Evolutionary conservation across 64 coral and sea anemone genomes (phyloP), one percentile per base, ranked within the genome.

Genomic region (Pocillopora damicornis): DNA sequence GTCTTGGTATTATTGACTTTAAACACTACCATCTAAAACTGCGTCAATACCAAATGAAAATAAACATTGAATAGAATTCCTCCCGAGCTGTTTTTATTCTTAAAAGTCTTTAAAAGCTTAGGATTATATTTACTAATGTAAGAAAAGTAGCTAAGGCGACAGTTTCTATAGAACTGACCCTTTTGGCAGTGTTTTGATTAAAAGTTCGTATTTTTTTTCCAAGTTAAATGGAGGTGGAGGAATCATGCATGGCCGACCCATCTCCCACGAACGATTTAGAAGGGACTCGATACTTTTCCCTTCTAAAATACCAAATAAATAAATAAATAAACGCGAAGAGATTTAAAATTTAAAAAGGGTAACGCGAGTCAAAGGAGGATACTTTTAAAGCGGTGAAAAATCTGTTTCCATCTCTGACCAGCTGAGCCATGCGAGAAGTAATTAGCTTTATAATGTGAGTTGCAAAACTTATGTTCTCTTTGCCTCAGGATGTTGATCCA

Each of bases 111-210:
- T 61, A 80, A 25, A 36, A 60, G 59, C 30, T 63, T 34, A 35
- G 59, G 61, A 60, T 64, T 63, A 81, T 34, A 63, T 81, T 81
- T 63, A 23, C 79, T 62, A 81, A 60, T 81, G 13, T 26, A 81
- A 36, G 59, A 63, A 63, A 63, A 45, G 38, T 15, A 63, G 11
- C 23, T 63, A 63, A 63, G 34, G 1, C 11, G 25, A 61, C 25
- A 37, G 59, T 35, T 14, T 36, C 34, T 26, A 14, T 18, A 25
- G 35, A 60, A 35, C 17, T 81, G 26, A 23, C 22, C 67, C 67
- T 23, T 71, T 23, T 23, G 10, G 20, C 22, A 30, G n/a, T 71
- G 67, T 71, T 71, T 71, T 71, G 67, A 71, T 23, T 23, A 71
- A 71, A 71, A 23, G 67, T 71, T 71, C 20, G 67, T 20, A 11